These are phyloP conservation scores for Eupeodes corollae DNA, from an alignment of 1,140 invertebrate species.

Conservation along the genomic window DNA sequence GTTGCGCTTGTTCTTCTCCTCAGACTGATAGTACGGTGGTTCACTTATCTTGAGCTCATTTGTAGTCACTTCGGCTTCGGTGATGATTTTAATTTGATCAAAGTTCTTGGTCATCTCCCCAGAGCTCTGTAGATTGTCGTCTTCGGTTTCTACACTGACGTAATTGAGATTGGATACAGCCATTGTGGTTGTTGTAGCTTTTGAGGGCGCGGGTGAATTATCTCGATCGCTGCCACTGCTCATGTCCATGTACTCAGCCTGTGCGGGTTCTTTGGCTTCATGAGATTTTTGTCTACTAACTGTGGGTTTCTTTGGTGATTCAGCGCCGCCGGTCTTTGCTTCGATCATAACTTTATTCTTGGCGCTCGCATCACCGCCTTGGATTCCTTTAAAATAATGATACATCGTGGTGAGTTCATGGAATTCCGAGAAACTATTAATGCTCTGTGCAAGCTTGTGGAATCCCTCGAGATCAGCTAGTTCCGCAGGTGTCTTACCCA, in stretches of 20 bases:
- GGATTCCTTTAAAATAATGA: conserved; percentile 69
- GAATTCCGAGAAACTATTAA: conserved; percentile 67
- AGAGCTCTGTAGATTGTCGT: conserved; percentile 27
- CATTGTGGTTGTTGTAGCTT: conserved; percentile 20
- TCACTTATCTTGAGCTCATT: conserved; percentile 34
- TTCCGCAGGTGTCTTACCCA: conserved; percentile 67
- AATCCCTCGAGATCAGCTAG: conserved; percentile 63
- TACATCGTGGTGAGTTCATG: conserved; percentile 75
- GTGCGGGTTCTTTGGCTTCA: conserved; percentile 5
- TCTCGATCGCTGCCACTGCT: conserved; percentile 33
- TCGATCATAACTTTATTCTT: conserved; percentile 4
- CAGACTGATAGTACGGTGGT: conserved; percentile 34
- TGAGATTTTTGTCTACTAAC: conserved; percentile 20
- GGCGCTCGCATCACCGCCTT: conserved; percentile 31
- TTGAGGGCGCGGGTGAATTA: conserved; percentile 23
- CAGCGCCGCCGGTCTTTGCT: neutral
- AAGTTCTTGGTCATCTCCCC: conserved; percentile 23
- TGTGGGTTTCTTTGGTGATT: conserved; percentile 10
- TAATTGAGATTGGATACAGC: conserved; percentile 36
- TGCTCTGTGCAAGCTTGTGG: conserved; percentile 53
- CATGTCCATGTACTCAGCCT: conserved; percentile 36
- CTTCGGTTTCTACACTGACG: conserved; percentile 31
- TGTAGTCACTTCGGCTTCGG: conserved; percentile 23
- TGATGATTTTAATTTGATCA: conserved; percentile 23
- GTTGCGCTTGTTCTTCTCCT: conserved; percentile 22